Base-by-base conservation (phyloP, 1,140 invertebrate genomes). In the Ectropis grisescens region DNA sequence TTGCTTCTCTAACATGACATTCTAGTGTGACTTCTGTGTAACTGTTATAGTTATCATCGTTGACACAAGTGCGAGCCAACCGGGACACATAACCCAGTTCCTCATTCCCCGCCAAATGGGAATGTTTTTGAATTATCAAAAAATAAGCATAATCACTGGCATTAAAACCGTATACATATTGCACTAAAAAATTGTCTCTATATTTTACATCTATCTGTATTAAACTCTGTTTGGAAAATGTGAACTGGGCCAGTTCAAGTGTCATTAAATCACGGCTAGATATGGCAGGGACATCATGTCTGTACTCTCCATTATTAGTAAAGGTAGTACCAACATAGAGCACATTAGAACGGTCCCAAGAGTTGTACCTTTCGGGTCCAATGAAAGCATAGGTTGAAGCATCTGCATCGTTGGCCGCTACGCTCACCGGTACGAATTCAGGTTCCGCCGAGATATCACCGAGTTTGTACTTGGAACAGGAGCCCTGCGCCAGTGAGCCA, bases 91-190 rank as follows among this genome's bases (percentile, higher is more conserved):
- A 98, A 2, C 95, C 95, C 13, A 88, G 82, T 66, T 96, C 94
- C 56, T 96, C 94, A 58, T 93, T 90, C 1, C 90, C 91, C 9
- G 94, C 90, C 12, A 96, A 84, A 61, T 94, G 92, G 2, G 93
- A 95, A 54, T 92, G 89, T 69, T 96, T 96, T 75, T 99, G 97
- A 11, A 98, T 94, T 24, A 97, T 89, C 8, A 97, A 88, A 82
- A 98, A 97, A 72, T 98, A 98, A 2, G 95, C 94, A 82, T 95
- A 98, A 41, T 94, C 91, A 56, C 91, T 94, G 1, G 94, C 93
- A 74, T 96, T 94, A 65, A 99, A 98, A 7, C 96, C 96, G 80
- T 97, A 97, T 1, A 98, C 88, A 74, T 98, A 98, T 60, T 94
- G 90, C 11, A 99, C 94, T 4, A 97, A 84, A 80, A 96, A 97